phyloP scores from a whole-genome alignment of 2,888 invertebrate species.

The Diachrysia chrysitis region DNA sequence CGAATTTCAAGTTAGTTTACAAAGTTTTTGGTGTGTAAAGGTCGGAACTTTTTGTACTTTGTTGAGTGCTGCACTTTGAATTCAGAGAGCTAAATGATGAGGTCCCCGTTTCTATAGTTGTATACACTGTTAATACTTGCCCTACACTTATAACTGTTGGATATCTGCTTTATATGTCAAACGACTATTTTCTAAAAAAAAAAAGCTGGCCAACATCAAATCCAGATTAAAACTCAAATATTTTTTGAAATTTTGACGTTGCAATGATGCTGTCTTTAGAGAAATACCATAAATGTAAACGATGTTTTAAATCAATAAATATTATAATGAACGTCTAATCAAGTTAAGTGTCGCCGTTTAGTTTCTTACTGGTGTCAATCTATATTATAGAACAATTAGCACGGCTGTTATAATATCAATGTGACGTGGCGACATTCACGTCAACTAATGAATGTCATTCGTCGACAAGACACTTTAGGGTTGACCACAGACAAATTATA shows the following conservation, averaged over 20 bases:
- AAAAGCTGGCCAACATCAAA: too few species aligned
- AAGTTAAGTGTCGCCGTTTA: too few species aligned
- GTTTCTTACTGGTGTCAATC: not conserved
- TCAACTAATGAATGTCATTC: slow-evolving; percentile 28
- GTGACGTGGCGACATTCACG: slow-evolving; percentile 25
- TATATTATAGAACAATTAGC: slow-evolving; percentile 13
- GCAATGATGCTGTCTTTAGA: too few species aligned
- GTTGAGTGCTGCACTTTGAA: not conserved
- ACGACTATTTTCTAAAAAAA: too few species aligned
- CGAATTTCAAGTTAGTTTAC: slow-evolving; percentile 13
- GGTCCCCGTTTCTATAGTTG: not conserved
- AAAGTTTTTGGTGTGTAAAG: slow-evolving; percentile 19
- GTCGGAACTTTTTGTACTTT: not conserved
- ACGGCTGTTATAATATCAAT: slow-evolving; percentile 14
- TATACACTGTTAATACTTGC: too few species aligned
- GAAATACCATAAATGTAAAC: too few species aligned
- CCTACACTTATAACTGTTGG: too few species aligned
- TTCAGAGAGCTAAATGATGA: not conserved
- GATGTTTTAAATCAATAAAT: too few species aligned
- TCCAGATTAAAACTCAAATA: too few species aligned
- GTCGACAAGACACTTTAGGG: slow-evolving; percentile 21
- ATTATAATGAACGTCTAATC: too few species aligned
- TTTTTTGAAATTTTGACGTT: too few species aligned
- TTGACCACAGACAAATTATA: slow-evolving; percentile 8
- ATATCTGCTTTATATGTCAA: too few species aligned